Percentiles rank a stretch among this genome's conserved stretches.
Evolutionary conservation across 2,113 vertebrate genomes (phyloP).

Genomic region (Hemibagrus wyckioides): DNA sequence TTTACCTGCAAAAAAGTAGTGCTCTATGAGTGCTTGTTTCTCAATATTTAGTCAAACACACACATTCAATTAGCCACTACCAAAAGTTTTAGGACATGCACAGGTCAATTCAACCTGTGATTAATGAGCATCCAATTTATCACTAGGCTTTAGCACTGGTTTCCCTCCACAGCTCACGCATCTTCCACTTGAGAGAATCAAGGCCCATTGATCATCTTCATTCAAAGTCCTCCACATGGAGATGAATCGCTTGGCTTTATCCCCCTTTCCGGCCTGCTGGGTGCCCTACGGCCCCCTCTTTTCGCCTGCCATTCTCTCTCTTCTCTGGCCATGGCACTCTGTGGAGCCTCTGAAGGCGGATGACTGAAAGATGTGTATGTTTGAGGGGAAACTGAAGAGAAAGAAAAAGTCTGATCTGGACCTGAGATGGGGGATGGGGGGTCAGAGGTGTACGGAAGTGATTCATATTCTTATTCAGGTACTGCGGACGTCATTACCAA

Average conservation of each 20-base stretch:
- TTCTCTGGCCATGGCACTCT: slow-evolving; percentile 34
- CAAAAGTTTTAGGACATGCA: not conserved
- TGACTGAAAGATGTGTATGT: slow-evolving; percentile 10
- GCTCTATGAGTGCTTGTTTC: not conserved
- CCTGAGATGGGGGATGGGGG: too few species aligned
- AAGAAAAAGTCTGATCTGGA: not conserved
- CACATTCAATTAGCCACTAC: not conserved
- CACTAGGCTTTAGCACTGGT: not conserved
- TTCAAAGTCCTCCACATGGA: slow-evolving; percentile 22
- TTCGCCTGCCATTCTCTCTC: slow-evolving; percentile 32
- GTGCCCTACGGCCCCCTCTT: slow-evolving; percentile 14
- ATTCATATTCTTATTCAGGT: slow-evolving; percentile 62
- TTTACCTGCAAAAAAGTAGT: not conserved
- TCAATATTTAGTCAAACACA: not conserved
- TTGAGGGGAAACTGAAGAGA: slow-evolving; percentile 56
- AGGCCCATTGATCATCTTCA: slow-evolving; percentile 24
- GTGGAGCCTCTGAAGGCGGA: slow-evolving; percentile 18
- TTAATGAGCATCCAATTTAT: not conserved
- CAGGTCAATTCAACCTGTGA: not conserved
- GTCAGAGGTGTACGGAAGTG: not conserved
- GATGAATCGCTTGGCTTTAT: slow-evolving; percentile 45
- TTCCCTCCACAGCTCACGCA: not conserved
- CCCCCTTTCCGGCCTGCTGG: slow-evolving; percentile 34
- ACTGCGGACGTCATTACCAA: slow-evolving; percentile 77
- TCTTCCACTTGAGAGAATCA: slow-evolving; percentile 1